Percentiles rank a stretch among this genome's conserved stretches.
Evolutionary conservation across 2,888 invertebrate species (phyloP).

Genomic region (Scrobipalpa atriplicella): DNA sequence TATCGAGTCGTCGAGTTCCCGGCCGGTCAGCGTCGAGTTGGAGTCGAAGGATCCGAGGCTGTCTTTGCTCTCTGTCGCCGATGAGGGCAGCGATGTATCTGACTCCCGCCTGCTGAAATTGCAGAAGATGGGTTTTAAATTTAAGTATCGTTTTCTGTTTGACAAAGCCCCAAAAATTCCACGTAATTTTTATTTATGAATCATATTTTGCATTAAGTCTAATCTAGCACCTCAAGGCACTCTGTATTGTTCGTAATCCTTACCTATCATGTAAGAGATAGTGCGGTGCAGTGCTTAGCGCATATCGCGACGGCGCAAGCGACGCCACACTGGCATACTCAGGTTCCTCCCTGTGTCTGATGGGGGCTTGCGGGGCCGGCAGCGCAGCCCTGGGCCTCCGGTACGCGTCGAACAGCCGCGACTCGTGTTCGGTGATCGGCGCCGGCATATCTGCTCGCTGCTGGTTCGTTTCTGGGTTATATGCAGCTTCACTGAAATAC

Average conservation of each 20-base stretch:
- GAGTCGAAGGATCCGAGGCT: constrained; percentile 87
- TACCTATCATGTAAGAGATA: constrained; percentile 76
- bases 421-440: constrained; percentile 77
- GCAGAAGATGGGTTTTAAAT: constrained; percentile 27
- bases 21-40: constrained; percentile 85
- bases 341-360: constrained; percentile 66
- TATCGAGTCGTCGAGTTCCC: constrained; percentile 87
- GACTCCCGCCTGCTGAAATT: constrained; percentile 82
- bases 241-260: constrained; percentile 28
- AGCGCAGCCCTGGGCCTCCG: constrained; percentile 68
- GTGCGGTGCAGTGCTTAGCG: constrained; percentile 60
- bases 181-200: background rate
- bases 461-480: constrained; percentile 94
- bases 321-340: constrained; percentile 77
- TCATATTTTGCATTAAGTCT: background rate
- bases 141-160: too few relatives aligned
- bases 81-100: constrained; percentile 84
- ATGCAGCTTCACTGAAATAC: constrained; percentile 96
- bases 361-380: constrained; percentile 66
- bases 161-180: background rate
- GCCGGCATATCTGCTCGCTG: constrained; percentile 68
- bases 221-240: background rate
- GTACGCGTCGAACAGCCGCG: constrained; percentile 78
- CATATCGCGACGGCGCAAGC: constrained; percentile 65
- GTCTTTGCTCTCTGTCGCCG: constrained; percentile 86